These are phyloP conservation scores for Buphagus erythrorhynchus DNA, from an alignment of 2,797 vertebrate genomes.

Conservation along the genomic window DNA sequence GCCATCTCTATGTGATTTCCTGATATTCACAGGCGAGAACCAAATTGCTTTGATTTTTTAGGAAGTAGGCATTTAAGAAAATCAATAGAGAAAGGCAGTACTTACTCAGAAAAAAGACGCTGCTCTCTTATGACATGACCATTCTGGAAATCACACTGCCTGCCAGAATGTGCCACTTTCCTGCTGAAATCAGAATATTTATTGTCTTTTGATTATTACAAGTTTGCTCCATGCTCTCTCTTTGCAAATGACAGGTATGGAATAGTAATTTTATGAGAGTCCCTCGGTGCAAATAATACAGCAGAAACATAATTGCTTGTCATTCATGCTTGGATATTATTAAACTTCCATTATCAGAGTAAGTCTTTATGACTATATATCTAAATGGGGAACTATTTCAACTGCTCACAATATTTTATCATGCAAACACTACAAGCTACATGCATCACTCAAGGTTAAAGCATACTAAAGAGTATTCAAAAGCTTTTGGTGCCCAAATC, in stretches of 20 bases:
- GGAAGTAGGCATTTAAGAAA: not conserved
- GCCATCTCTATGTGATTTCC: not conserved
- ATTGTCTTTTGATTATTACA: not conserved
- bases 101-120: not conserved
- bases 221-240: not conserved
- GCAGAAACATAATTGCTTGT: not conserved
- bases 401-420: not conserved
- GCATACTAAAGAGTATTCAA: not conserved
- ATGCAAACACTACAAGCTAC: not conserved
- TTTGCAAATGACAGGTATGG: not conserved
- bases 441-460: not conserved
- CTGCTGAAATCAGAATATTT: not conserved
- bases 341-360: slow-evolving; percentile 4
- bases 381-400: not conserved
- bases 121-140: not conserved
- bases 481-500: not conserved
- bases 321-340: not conserved
- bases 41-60: not conserved
- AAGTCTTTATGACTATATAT: not conserved
- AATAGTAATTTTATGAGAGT: not conserved
- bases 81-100: not conserved
- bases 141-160: not conserved
- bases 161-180: not conserved
- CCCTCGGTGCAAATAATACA: not conserved
- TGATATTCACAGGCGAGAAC: not conserved